These are phyloP conservation scores for Chelon labrosus DNA, from an alignment of 2,797 vertebrate species.

Conservation along the genomic window DNA sequence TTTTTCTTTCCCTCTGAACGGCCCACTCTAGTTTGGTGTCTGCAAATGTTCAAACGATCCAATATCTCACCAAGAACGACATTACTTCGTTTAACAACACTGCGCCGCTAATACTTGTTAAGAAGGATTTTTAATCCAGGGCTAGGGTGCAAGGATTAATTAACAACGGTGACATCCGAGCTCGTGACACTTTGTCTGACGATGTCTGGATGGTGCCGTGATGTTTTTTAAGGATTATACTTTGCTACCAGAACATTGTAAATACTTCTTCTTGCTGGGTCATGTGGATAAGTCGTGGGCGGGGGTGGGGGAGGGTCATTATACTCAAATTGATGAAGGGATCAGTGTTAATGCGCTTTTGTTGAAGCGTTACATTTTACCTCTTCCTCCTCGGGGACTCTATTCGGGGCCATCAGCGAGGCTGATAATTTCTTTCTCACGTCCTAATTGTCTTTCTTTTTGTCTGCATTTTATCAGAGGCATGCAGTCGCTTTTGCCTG, in stretches of 20 bases:
- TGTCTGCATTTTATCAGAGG: constrained; percentile 72
- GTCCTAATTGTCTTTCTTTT: constrained; percentile 73
- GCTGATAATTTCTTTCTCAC: constrained; percentile 66
- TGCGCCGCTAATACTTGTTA: too few species aligned
- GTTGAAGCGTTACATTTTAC: constrained; percentile 68
- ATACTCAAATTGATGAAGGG: constrained; percentile 70
- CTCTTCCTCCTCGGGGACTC: constrained; percentile 65
- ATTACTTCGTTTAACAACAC: too few species aligned
- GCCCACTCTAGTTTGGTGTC: too few species aligned
- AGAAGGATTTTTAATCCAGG: too few species aligned
- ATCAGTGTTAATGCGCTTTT: constrained; percentile 71
- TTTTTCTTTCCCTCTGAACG: too few species aligned
- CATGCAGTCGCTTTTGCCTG: constrained; percentile 57
- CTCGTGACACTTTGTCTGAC: constrained; percentile 25
- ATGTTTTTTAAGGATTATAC: constrained; percentile 50
- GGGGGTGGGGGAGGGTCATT: constrained; percentile 41
- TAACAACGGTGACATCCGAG: constrained; percentile 39
- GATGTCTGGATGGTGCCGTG: constrained; percentile 30
- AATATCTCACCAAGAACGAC: too few species aligned
- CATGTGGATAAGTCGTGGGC: constrained; percentile 27
- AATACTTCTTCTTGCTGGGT: constrained; percentile 43
- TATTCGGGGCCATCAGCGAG: constrained; percentile 65
- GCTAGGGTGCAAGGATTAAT: constrained; percentile 47
- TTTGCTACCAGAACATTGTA: constrained; percentile 35
- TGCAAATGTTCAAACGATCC: too few species aligned